Conservation (phyloP, 2,888 invertebrate genomes). For the Prosopocoilus inquinatus region DNA sequence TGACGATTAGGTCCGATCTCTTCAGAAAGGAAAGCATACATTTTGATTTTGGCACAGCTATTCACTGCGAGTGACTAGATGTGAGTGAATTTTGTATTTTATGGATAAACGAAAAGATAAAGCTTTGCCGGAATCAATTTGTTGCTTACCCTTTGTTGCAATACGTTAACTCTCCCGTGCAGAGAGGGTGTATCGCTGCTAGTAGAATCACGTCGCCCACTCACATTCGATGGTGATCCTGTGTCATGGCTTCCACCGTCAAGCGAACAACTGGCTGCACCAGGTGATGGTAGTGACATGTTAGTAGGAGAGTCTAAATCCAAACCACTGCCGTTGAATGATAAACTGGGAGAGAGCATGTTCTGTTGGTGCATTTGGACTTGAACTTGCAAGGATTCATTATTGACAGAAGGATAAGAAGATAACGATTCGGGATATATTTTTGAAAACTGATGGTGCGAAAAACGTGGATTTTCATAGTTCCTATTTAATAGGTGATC, state of each 20-base stretch:
- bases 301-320: conserved; percentile 73
- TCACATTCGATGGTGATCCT: conserved; percentile 67
- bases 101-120: conserved; percentile 2
- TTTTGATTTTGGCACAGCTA: conserved; percentile 41
- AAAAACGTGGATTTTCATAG: conserved; percentile 36
- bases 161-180: conserved; percentile 66
- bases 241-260: conserved; percentile 63
- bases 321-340: conserved; percentile 64
- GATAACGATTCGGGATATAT: conserved; percentile 47
- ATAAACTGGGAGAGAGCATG: conserved; percentile 55
- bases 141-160: conserved; percentile 86
- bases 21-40: conserved; percentile 43
- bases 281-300: conserved; percentile 79
- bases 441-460: conserved; percentile 45
- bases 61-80: neutral
- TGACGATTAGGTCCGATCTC: neutral
- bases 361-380: conserved; percentile 60
- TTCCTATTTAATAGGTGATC: conserved; percentile 65
- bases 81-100: conserved; percentile 4
- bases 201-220: conserved; percentile 61
- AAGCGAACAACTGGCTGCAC: conserved; percentile 67
- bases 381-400: conserved; percentile 58
- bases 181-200: conserved; percentile 55
- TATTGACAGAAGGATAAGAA: conserved; percentile 44
- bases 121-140: conserved; percentile 51